A percentile compares a stretch with the other conserved stretches of the same genome.
Conservation (phyloP, 2,113 vertebrate species). For the Geococcyx californianus region DNA sequence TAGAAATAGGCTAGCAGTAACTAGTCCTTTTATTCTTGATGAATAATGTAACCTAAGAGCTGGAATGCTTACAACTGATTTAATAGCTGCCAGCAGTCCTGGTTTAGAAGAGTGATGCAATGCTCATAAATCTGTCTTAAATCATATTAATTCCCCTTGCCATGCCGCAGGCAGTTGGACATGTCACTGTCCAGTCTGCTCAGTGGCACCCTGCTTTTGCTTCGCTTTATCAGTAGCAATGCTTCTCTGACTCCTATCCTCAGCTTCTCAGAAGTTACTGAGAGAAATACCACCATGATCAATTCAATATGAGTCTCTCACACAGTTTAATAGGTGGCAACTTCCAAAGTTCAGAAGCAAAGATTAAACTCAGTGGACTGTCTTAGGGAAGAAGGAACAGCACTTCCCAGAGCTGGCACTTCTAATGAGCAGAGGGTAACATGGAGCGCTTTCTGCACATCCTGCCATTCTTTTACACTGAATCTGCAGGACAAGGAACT, state of each 20-base stretch:
- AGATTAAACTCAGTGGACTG: neutral
- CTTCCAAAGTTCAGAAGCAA: neutral
- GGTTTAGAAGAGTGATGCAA: slow-evolving; percentile 5
- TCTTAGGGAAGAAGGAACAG: neutral
- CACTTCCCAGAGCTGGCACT: neutral
- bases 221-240: neutral
- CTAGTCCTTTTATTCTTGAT: neutral
- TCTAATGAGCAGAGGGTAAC: neutral
- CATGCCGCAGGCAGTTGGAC: neutral
- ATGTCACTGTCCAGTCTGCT: neutral
- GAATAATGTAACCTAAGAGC: slow-evolving; percentile 42
- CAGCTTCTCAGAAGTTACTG: neutral
- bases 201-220: neutral
- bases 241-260: neutral
- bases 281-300: neutral
- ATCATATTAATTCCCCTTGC: neutral
- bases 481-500: neutral
- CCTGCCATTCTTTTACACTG: neutral
- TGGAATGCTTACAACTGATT: slow-evolving; percentile 16
- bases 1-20: neutral
- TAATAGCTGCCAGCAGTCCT: slow-evolving; percentile 13
- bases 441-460: neutral
- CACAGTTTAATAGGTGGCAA: neutral
- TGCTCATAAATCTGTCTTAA: neutral
- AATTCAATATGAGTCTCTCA: neutral